Base-by-base conservation (phyloP, 2,888 invertebrate genomes). In the Hydraecia micacea region DNA sequence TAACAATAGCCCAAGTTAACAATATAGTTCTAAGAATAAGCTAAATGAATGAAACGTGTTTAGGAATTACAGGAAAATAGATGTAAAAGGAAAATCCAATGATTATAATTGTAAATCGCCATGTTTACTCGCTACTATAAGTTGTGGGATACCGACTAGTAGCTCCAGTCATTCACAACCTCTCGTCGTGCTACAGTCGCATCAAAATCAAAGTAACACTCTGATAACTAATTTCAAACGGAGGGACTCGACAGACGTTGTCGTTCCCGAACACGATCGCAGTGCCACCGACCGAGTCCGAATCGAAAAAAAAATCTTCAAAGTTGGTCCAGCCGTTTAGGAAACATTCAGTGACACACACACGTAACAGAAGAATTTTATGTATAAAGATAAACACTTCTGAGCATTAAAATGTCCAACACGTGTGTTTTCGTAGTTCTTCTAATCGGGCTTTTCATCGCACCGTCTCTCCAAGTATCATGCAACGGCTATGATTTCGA, bases 401-500 rank as follows among this genome's bases (percentile, higher is more conserved):
- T 36, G n/a, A 4, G 1, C 7, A 18, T 39, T n/a, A 70, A 55
- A 52, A 80, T 80, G 83, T 5, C 78, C 1, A 77, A 52, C 36
- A 46, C 25, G 1, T 67, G 28, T 55, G 11, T 62, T 25, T 21
- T 62, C 15, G 11, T 6, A 0, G 11, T 83, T 46, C 9, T 83
- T 15, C 7, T 77, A 3, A 1, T 83, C 15, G n/a, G 60, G 1
- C 1, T 81, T 5, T 49, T 46, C 15, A 55, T 80, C 42, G 7
- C 79, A 0, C 67, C 79, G 0, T 77, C 79, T 1, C 15, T 77
- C 0, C 79, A 80, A 83, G 15, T 21, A 36, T 80, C 83, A 0
- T 80, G 79, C 25, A 21, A 80, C 3, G 79, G 79, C 0, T 80
- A 55, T 15, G 83, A 80, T 46, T 80, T 80, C 11, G 60, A 78